phyloP scores from a whole-genome alignment of 2,888 invertebrate species.

The Deilephila porcellus region DNA sequence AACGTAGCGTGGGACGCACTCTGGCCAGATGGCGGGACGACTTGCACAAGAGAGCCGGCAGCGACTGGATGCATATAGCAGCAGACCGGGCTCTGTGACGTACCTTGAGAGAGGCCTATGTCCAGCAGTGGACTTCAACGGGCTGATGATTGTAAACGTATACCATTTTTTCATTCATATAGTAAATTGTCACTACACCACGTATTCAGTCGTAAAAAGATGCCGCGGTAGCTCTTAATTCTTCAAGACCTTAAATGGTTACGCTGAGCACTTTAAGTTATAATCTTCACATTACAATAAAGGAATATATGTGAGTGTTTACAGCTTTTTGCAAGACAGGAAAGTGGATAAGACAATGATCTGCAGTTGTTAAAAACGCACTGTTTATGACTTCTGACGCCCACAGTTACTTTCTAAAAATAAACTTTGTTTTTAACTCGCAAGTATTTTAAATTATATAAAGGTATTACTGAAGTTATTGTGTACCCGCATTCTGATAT shows the following conservation, averaged over 20 bases:
- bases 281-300: constrained; percentile 22
- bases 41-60: no score
- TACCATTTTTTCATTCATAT: background rate
- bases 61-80: no score
- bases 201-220: background rate
- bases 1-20: no score
- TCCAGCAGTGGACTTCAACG: no score
- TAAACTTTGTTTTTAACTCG: constrained; percentile 27
- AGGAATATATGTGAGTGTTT: constrained; percentile 17
- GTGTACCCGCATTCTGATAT: no score
- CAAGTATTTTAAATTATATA: constrained; percentile 9
- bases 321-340: constrained; percentile 26
- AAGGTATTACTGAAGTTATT: no score
- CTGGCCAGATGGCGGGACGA: no score
- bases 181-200: background rate
- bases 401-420: constrained; percentile 25
- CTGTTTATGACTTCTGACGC: constrained; percentile 17
- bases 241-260: constrained; percentile 12
- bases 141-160: no score
- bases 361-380: constrained; percentile 22
- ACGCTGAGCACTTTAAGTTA: constrained; percentile 38
- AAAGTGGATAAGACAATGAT: constrained; percentile 27
- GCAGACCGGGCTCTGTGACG: no score
- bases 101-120: no score
- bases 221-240: background rate